A percentile compares a stretch with the other conserved stretches of the same genome.
These are phyloP conservation scores for Drosophila gunungcola DNA, from an alignment of 1,140 invertebrate species.

Conservation along the genomic window DNA sequence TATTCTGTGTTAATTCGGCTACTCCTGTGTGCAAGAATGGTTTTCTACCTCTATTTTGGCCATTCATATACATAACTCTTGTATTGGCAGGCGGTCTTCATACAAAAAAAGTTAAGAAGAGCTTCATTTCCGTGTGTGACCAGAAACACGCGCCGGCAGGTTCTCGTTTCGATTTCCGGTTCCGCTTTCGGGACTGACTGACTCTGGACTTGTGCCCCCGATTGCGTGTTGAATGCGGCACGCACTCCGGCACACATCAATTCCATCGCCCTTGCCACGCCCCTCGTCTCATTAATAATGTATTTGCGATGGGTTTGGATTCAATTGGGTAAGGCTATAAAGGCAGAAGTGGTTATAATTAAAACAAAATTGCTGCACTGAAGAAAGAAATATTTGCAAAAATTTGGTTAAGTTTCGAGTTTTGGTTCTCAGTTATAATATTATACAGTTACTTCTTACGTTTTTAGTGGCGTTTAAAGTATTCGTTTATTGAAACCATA, in stretches of 20 bases:
- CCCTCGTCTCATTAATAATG: constrained; percentile 54
- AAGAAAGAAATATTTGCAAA: neutral
- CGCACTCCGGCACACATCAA: constrained; percentile 42
- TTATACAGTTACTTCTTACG: too few species aligned
- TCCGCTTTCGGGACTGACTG: constrained; percentile 41
- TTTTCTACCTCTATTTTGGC: constrained; percentile 32
- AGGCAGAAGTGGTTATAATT: constrained; percentile 14
- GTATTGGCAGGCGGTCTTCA: neutral
- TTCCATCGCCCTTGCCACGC: neutral
- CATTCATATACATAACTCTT: constrained; percentile 41
- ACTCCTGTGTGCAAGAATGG: neutral
- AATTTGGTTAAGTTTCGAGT: neutral
- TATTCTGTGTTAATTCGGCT: constrained; percentile 21
- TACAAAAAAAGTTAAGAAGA: constrained; percentile 10
- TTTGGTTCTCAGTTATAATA: too few species aligned
- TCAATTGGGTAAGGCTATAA: constrained; percentile 25
- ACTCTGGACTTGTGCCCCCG: constrained; percentile 20
- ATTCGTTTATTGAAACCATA: too few species aligned
- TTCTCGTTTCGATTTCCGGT: constrained; percentile 68
- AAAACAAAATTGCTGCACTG: constrained; percentile 22
- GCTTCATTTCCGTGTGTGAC: constrained; percentile 62
- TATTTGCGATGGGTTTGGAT: constrained; percentile 25
- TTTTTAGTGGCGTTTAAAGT: too few species aligned
- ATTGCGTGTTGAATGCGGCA: constrained; percentile 56
- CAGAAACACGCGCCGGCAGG: constrained; percentile 52